Base-by-base conservation (phyloP, 2,113 vertebrate species). In the Osmerus mordax region DNA sequence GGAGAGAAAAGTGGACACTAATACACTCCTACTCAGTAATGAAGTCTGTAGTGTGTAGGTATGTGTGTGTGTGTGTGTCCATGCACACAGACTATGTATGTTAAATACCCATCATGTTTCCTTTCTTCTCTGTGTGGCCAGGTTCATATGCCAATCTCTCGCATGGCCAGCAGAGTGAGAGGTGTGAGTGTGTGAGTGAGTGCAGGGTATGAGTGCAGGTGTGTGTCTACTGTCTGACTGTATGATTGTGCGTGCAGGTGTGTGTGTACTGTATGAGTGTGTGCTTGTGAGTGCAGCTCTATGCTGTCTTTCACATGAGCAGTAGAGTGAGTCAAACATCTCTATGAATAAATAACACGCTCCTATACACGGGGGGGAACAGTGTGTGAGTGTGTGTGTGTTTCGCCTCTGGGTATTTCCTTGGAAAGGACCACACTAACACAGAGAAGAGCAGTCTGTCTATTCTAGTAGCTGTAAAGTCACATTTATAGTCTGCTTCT, bases 271-370 rank as follows among this genome's bases (percentile, higher is more conserved):
- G 41, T 47, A 51, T 62, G 53, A 65, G 74, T 62, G 60, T 73
- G 70, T 62, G 36, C 58, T 41, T 72, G 36, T 69, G 54, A 73
- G 56, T 61, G 56, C 74, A 74, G 58, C 81, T 79, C 73, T 85
- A 53, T 78, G 74, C 71, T 84, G 77, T 87, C 82, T 85, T 78
- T 89, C 81, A 86, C 75, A 81, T 59, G 77, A 82, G 86, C 77
- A 78, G 67, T 15, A 84, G 85, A 77, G 74, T 73, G 81, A 84
- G 71, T 78, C 82, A 80, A 88, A 87, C 76, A 81, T 88, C 72
- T 89, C 77, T 81, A 80, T 88, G 75, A 86, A 87, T 68, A 85
- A 86, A 80, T 80, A 83, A 79, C 80, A 83, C 63, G 73, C 67
- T 28, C 77, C 72, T 65, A 76, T 61, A 88, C 86, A 77, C 81